These are phyloP conservation scores for Butorides virescens DNA, from an alignment of 2,113 vertebrate genomes.

Conservation along the genomic window DNA sequence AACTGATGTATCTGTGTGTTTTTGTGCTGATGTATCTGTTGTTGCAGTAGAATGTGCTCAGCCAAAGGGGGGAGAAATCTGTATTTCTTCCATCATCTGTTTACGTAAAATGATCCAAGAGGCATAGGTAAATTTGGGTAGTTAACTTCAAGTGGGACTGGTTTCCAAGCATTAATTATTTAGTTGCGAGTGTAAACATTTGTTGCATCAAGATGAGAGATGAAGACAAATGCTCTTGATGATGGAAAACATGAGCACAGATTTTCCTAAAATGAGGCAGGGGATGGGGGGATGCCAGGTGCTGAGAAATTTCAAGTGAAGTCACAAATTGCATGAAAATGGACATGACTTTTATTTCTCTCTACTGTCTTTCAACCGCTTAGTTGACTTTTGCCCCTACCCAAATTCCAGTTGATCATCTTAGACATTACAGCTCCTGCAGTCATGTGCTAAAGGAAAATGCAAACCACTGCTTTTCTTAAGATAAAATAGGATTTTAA, in stretches of 20 bases:
- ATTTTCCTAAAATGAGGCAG: background rate
- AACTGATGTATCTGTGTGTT: slow-evolving; percentile 9
- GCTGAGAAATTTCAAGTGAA: background rate
- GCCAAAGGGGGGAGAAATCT: background rate
- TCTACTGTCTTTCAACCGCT: background rate
- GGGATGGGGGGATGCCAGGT: background rate
- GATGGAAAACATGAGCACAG: background rate
- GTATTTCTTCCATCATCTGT: background rate
- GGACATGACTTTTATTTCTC: background rate
- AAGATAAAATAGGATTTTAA: background rate
- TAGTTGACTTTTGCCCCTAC: background rate
- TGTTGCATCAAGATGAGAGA: background rate
- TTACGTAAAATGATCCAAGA: background rate
- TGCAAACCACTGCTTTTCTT: background rate
- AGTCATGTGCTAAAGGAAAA: background rate
- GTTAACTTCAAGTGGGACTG: background rate
- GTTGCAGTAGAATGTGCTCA: background rate
- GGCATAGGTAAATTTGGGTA: background rate
- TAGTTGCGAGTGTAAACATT: background rate
- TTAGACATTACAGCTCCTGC: background rate
- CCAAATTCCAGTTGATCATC: background rate
- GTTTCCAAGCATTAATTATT: background rate
- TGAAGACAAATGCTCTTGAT: background rate
- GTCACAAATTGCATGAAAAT: background rate
- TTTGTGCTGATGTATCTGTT: background rate